A percentile compares a stretch with the other conserved stretches of the same genome.
Evolutionary conservation across 2,797 vertebrate species (phyloP).

Genomic region (Champsocephalus gunnari): DNA sequence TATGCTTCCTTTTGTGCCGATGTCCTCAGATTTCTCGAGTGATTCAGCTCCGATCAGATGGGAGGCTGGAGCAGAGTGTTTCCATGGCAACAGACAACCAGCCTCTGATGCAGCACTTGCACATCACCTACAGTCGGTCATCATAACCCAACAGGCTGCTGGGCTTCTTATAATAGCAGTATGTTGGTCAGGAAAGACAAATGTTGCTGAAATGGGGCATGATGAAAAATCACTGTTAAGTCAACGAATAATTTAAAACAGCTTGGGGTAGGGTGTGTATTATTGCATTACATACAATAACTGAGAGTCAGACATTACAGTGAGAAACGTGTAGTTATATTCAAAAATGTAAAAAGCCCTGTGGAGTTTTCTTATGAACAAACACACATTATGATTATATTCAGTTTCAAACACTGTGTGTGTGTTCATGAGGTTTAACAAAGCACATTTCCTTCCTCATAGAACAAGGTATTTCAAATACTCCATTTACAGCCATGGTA

Average conservation of each 20-base stretch:
- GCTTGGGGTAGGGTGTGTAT: not conserved
- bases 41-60: constrained; percentile 91
- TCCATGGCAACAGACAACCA: constrained; percentile 94
- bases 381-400: constrained; percentile 5
- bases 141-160: constrained; percentile 51
- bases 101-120: constrained; percentile 92
- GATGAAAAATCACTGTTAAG: constrained; percentile 2
- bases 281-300: not conserved
- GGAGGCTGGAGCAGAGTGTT: constrained; percentile 95
- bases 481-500: not conserved
- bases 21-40: constrained; percentile 88
- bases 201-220: not conserved
- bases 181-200: not conserved
- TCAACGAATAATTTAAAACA: not conserved
- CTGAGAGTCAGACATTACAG: not conserved
- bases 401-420: not conserved
- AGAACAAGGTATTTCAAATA: not conserved
- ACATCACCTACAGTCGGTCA: constrained; percentile 89
- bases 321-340: not conserved
- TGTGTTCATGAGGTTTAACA: not conserved
- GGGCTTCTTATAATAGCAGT: not conserved
- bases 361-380: constrained; percentile 8
- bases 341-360: not conserved
- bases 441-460: not conserved
- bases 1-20: not conserved